A percentile compares a stretch with the other conserved stretches of the same genome.
Conservation (phyloP, 2,113 vertebrate genomes). For the Lagopus leucura region DNA sequence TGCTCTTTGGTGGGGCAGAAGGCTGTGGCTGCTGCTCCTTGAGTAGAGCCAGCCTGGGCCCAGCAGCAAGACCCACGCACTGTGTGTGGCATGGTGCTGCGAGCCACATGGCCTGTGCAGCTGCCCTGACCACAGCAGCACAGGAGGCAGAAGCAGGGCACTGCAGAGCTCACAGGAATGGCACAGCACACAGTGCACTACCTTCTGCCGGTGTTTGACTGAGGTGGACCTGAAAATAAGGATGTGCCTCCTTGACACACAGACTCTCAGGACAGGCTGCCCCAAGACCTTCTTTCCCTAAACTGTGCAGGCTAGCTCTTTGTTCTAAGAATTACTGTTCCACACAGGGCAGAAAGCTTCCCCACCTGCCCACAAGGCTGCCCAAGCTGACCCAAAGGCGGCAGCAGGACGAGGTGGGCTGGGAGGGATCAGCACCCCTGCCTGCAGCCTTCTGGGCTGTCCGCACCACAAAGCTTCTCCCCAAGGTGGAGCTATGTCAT, state of each 20-base stretch:
- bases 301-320: neutral
- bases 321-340: neutral
- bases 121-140: neutral
- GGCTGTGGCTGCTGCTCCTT: neutral
- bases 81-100: neutral
- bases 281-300: neutral
- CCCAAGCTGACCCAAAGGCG: neutral
- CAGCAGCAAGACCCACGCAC: neutral
- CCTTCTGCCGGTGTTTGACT: neutral
- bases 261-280: neutral
- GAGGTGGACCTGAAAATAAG: neutral
- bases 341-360: neutral
- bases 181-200: accelerated
- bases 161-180: neutral
- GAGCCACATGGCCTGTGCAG: neutral
- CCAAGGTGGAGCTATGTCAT: conserved; percentile 60
- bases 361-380: neutral
- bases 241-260: neutral
- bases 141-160: neutral
- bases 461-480: neutral
- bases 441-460: neutral
- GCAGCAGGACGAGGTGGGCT: neutral
- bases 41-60: neutral
- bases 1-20: neutral
- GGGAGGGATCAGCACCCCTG: neutral